A percentile compares a stretch with the other conserved stretches of the same genome.
Conservation (phyloP, 2,797 vertebrate genomes). For the Hippopotamyrus pictus region DNA sequence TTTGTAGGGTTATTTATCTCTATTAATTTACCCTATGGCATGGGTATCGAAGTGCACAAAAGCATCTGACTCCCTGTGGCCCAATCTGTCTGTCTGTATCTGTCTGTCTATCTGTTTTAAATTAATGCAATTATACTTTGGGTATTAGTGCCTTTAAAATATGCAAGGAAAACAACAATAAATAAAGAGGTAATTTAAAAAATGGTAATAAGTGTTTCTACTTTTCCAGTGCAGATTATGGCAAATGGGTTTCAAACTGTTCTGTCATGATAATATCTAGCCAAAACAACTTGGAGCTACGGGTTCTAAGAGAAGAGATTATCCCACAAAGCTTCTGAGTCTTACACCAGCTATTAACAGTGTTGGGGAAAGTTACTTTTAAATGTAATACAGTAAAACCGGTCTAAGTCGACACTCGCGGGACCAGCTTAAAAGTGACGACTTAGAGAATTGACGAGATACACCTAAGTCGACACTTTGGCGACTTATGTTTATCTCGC, state of each 20-base stretch:
- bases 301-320: background rate
- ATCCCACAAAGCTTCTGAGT: background rate
- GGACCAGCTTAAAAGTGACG: too few species aligned
- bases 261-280: background rate
- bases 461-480: too few species aligned
- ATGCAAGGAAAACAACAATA: background rate
- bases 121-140: background rate
- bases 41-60: slow-evolving; percentile 16
- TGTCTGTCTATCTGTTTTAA: background rate
- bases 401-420: too few species aligned
- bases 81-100: background rate
- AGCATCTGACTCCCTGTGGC: background rate
- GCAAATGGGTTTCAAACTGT: background rate
- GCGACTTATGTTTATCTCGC: too few species aligned
- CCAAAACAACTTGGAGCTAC: background rate
- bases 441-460: too few species aligned
- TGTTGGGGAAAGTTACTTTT: too few species aligned
- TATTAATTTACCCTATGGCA: slow-evolving; percentile 31
- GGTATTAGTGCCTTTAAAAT: background rate
- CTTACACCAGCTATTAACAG: background rate
- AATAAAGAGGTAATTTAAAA: background rate
- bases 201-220: background rate
- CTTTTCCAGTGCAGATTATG: background rate
- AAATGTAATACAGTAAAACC: too few species aligned
- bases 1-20: slow-evolving; percentile 12